Base-by-base conservation (phyloP, 2,797 vertebrate genomes). In the Selene dorsalis region DNA sequence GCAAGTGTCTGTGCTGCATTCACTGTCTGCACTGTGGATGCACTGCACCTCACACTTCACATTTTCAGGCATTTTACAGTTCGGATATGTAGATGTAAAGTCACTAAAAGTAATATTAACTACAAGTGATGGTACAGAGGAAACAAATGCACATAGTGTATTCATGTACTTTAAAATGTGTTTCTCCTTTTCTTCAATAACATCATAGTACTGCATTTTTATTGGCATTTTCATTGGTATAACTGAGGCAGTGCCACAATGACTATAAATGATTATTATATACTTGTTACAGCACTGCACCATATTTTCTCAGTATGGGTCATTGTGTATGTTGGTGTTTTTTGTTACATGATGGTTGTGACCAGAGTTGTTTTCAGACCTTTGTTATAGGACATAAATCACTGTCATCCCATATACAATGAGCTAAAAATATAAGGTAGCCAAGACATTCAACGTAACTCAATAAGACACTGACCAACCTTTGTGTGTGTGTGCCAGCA, bases 1-100 rank as follows among this genome's bases (percentile, higher is more conserved):
- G 93, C 24, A 0, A 0, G n/a, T 39, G 71, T 39, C 48, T 2
- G 52, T 65, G 76, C 50, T 83, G 77, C 60, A 1, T 79, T 87
- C 77, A 78, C 73, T 69, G 70, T 41, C 83, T 4, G 18, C 70
- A 61, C 35, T 14, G 22, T 13, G 45, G 45, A 43, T 76, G 79
- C 22, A 30, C 4, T 0, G 2, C 0, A 35, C 77, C 32, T 63
- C 16, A 57, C 20, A 69, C 39, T 65, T 73, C 58, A 45, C 60
- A 30, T 50, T 67, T 61, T 55, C 20, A 16, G 20, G 2, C 32
- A 28, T 14, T 48, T 72, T 12, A 26, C 3, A 20, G 0, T 50
- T 58, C 38, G 8, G 12, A 8, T 0, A 22, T 73, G 60, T 50
- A 35, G 5, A 17, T 65, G 48, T 43, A 47, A 63, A 57, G 32